phyloP scores from a whole-genome alignment of 2,888 invertebrate genomes.

The Pachliopta kotzebuea region DNA sequence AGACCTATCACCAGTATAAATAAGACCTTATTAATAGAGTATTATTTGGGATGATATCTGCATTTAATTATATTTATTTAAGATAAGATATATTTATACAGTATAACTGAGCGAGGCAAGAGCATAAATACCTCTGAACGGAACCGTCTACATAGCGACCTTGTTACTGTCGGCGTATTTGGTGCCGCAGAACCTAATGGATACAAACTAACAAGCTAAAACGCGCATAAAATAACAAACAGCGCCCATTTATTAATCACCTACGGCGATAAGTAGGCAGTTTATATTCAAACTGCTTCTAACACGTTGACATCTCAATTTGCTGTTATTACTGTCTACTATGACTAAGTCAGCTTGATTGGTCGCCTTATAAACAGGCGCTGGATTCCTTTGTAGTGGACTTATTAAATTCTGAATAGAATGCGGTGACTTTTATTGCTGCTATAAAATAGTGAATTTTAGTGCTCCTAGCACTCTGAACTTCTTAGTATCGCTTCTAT shows the following conservation, averaged over 20 bases:
- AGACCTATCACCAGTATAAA: too few species aligned
- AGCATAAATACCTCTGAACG: background rate
- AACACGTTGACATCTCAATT: constrained; percentile 70
- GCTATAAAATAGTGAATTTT: constrained; percentile 18
- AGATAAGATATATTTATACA: background rate
- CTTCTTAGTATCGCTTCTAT: constrained; percentile 6
- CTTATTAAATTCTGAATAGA: constrained; percentile 22
- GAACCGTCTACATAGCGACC: background rate
- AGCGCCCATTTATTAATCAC: constrained; percentile 57
- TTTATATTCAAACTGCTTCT: constrained; percentile 63
- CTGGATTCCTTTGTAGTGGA: constrained; percentile 24
- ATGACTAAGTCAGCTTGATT: constrained; percentile 35
- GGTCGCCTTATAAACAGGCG: constrained; percentile 32
- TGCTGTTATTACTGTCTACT: constrained; percentile 44
- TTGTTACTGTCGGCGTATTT: constrained; percentile 17
- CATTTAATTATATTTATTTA: too few species aligned
- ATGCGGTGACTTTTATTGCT: constrained; percentile 20
- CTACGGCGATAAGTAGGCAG: constrained; percentile 57
- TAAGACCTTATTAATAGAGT: too few species aligned
- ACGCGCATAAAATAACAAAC: constrained; percentile 56
- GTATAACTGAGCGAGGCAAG: background rate
- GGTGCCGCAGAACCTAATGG: constrained; percentile 10
- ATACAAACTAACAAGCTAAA: constrained; percentile 39
- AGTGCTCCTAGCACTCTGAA: constrained; percentile 5
- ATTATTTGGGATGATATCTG: too few species aligned